phyloP scores from a whole-genome alignment of 2,888 invertebrate genomes.

The Zaprionus lineosus region DNA sequence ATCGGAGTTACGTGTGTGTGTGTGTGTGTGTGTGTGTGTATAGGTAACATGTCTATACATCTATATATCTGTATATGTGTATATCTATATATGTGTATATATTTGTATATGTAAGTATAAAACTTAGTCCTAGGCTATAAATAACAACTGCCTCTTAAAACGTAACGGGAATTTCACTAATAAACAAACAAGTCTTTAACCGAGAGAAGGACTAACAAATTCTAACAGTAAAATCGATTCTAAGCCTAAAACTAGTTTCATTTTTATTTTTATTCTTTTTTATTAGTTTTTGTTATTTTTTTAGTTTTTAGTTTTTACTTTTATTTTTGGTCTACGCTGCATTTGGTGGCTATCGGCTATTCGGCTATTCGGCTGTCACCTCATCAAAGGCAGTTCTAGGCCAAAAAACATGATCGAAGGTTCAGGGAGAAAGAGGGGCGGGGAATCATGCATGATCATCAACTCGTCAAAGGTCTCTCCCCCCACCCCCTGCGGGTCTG shows the following conservation, averaged over 20 bases:
- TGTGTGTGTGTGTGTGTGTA: too few relatives aligned
- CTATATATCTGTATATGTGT: too few relatives aligned
- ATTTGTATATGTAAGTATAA: background rate
- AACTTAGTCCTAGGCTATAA: too few relatives aligned
- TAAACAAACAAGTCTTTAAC: slow-evolving; percentile 43
- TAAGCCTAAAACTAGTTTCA: slow-evolving; percentile 6
- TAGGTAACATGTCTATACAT: too few relatives aligned
- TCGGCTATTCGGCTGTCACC: background rate
- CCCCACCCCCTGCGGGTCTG: too few relatives aligned
- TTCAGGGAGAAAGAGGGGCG: background rate
- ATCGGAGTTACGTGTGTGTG: too few relatives aligned
- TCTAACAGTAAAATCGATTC: slow-evolving; percentile 33
- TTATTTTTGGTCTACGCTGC: slow-evolving; percentile 70
- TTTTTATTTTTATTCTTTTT: slow-evolving; percentile 1
- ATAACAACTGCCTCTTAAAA: slow-evolving; percentile 30
- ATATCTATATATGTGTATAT: background rate
- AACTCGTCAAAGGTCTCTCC: slow-evolving; percentile 2
- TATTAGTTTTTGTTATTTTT: background rate
- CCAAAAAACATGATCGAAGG: too few relatives aligned
- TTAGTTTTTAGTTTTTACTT: slow-evolving; percentile 1
- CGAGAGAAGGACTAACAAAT: slow-evolving; percentile 43
- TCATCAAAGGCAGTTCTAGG: slow-evolving; percentile 46
- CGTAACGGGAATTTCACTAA: slow-evolving; percentile 57
- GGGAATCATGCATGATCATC: background rate
- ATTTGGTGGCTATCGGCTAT: slow-evolving; percentile 46